Evolutionary conservation across 2,888 invertebrate species (phyloP), one percentile per base, ranked within the genome.

Genomic region (Coenonympha arcania): DNA sequence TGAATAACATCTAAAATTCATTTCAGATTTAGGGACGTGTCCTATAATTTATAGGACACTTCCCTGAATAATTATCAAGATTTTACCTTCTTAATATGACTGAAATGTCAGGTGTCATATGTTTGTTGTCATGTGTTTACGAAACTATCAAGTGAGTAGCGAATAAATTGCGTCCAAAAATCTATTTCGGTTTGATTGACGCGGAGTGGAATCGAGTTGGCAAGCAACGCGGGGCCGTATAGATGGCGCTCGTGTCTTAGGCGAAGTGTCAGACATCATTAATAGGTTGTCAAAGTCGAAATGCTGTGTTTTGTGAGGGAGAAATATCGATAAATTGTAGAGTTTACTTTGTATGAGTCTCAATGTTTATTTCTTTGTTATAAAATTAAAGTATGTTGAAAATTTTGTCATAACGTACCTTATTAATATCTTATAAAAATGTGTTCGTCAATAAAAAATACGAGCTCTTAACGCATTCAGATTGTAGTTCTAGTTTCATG

Each of bases 281-380:
- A 69, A 66, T 68, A 63, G 64, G 65, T 61, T 69, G 70, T 71
- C 71, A 69, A 66, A 61, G 64, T 65, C 61, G 60, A 59, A 56
- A 24, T 37, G 37, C 9, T 55, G 63, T 62, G 65, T 50, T 50
- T 46, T 50, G 20, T 11, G 34, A 50, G 50, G 55, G 54, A 47
- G 50, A 50, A 26, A 48, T 48, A 39, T 40, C 13, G 22, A 44
- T 34, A 24, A 31, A 19, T 20, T 16, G 16, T 30, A 1, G 11
- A 13, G 5, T 33, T 16, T 28, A 9, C 1, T 26, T n/a, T 8
- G 4, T 4, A n/a, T n/a, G n/a, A n/a, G n/a, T n/a, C n/a, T n/a
- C n/a, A n/a, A n/a, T n/a, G n/a, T n/a, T n/a, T n/a, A n/a, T n/a
- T n/a, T n/a, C n/a, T n/a, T n/a, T n/a, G n/a, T n/a, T n/a, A n/a